These are phyloP conservation scores for Sorex fumeus DNA, from an alignment of 2,113 vertebrate genomes.

Conservation along the genomic window DNA sequence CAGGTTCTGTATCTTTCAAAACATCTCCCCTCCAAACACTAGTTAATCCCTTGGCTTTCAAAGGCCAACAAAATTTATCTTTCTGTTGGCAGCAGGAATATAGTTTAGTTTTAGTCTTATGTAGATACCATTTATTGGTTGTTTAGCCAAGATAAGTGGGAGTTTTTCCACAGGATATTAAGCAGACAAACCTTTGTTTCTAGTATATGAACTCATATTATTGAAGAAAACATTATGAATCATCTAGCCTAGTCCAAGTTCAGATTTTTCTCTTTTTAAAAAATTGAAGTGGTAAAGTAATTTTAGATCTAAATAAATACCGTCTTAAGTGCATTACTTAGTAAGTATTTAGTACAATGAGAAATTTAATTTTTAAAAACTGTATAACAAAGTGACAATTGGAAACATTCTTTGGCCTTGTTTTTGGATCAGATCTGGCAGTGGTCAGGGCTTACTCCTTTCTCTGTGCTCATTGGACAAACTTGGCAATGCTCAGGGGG, in stretches of 20 bases:
- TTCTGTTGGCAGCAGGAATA: slow-evolving; percentile 42
- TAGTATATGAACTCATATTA: slow-evolving; percentile 50
- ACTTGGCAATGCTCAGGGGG: too few species aligned
- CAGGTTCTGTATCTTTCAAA: slow-evolving; percentile 71
- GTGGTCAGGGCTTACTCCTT: too few species aligned
- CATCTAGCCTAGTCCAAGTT: slow-evolving; percentile 3
- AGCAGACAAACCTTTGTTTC: slow-evolving; percentile 58
- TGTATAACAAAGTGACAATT: background rate
- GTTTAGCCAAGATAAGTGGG: slow-evolving; percentile 66
- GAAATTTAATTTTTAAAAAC: slow-evolving; percentile 5
- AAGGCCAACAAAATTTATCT: slow-evolving; percentile 69
- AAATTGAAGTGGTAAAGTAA: background rate
- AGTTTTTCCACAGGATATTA: slow-evolving; percentile 70
- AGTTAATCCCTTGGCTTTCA: slow-evolving; percentile 71
- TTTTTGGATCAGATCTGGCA: too few species aligned
- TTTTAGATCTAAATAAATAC: slow-evolving; percentile 53
- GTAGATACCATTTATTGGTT: slow-evolving; percentile 65
- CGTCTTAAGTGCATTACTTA: slow-evolving; percentile 5
- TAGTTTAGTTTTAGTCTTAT: slow-evolving; percentile 13
- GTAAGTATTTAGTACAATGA: slow-evolving; percentile 45
- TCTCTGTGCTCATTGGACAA: too few species aligned
- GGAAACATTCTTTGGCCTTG: background rate
- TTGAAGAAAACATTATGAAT: slow-evolving; percentile 45
- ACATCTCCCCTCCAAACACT: slow-evolving; percentile 29
- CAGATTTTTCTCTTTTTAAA: slow-evolving; percentile 5